Evolutionary conservation across 2,113 vertebrate species (phyloP).

Genomic region (Tychaedon coryphoeus): DNA sequence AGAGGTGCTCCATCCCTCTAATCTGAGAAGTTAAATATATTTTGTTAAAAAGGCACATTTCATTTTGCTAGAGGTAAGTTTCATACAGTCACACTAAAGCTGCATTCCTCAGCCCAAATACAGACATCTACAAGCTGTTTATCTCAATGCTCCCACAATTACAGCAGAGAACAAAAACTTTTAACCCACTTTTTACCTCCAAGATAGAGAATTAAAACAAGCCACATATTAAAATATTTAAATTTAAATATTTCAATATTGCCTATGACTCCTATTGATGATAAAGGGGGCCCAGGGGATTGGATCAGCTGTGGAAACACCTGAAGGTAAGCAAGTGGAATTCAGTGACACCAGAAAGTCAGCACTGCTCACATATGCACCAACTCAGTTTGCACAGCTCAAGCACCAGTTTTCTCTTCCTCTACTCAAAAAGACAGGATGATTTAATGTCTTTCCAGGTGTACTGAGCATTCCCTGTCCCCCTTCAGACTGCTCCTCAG

Average conservation of each 20-base stretch:
- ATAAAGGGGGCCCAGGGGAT: not conserved
- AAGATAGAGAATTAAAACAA: not conserved
- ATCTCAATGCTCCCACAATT: not conserved
- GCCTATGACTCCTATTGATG: not conserved
- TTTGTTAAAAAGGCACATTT: not conserved
- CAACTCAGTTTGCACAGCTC: not conserved
- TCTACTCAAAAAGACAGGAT: not conserved
- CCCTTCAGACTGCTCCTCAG: not conserved
- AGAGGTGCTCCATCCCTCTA: not conserved
- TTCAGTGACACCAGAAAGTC: not conserved
- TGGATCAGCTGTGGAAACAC: not conserved
- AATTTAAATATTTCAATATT: no score
- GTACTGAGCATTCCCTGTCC: not conserved
- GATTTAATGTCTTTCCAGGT: not conserved
- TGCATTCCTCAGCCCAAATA: not conserved
- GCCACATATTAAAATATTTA: no score
- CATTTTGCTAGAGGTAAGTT: not conserved
- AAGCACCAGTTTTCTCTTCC: not conserved
- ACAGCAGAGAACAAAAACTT: not conserved
- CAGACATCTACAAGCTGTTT: not conserved
- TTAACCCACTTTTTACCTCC: not conserved
- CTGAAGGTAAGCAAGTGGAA: not conserved
- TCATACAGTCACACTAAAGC: not conserved
- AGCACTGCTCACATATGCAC: not conserved
- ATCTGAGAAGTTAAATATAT: not conserved